Evolutionary conservation across 2,113 vertebrate genomes (phyloP), one percentile per base, ranked within the genome.

Genomic region (Neomonachus schauinslandi): DNA sequence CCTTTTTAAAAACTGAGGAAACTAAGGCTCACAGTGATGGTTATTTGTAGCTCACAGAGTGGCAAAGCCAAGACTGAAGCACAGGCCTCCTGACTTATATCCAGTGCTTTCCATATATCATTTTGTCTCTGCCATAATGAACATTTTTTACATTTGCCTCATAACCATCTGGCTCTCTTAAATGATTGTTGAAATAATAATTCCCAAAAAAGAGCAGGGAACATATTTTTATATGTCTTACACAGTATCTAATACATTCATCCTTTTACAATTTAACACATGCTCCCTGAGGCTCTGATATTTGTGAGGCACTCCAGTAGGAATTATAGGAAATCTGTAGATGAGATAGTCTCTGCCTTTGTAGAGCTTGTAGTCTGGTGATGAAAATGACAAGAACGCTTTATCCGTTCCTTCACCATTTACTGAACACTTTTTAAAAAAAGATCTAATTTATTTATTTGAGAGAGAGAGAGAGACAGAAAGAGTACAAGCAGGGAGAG

Each of bases 1-100:
- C 31, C 12, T 72, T 95, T 92, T 97, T 96, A 91, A 61, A 80
- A 82, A 93, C 39, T 81, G 65, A 83, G 46, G n/a, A 97, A 93
- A 84, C 18, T 55, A 69, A 91, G 55, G 31, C 18, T 88, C 72
- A 18, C 33, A 84, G 39, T 49, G 71, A 89, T 51, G 16, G 33
- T 67, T 71, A 65, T 96, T 80, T 91, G 33, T 83, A 61, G 81
- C 88, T 84, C 33, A 63, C 49, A 81, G 86, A 63, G 81, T 95
- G 36, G 55, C 46, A 91, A 93, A 96, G 46, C 63, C 19, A 71
- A 84, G 18, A 59, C 46, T 61, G 28, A 94, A 57, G 55, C 14
- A 0, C 42, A 76, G 57, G 84, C 67, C 74, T 92, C 33, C 46
- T 91, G 21, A 72, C 39, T 61, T 94, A 46, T 80, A 4, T 53